Evolutionary conservation across 2,888 invertebrate species (phyloP).

Genomic region (Idaea biselata): DNA sequence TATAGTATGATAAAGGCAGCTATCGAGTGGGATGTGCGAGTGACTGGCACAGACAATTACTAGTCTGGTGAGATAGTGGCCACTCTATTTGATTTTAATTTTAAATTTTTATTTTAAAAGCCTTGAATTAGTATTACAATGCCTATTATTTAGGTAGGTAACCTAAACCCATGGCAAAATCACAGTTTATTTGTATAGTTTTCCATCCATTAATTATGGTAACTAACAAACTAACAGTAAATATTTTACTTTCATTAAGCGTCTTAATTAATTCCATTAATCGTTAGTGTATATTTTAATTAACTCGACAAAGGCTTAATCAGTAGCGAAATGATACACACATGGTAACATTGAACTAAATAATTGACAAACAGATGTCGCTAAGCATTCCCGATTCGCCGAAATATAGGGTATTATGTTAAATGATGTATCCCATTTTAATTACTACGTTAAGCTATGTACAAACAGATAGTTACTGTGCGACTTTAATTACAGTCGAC

Average conservation of each 20-base stretch:
- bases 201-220: neutral
- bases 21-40: too few species aligned
- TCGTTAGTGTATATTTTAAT: neutral
- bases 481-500: neutral
- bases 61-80: too few species aligned
- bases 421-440: constrained; percentile 4
- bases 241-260: neutral
- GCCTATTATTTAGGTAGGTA: too few species aligned
- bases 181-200: neutral
- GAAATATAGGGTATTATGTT: neutral
- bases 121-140: too few species aligned
- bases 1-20: too few species aligned
- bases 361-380: constrained; percentile 4
- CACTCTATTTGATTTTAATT: too few species aligned
- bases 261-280: neutral
- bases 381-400: neutral
- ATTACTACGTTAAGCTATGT: neutral
- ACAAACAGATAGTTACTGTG: neutral
- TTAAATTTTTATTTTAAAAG: too few species aligned
- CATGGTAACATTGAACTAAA: neutral
- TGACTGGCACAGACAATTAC: too few species aligned
- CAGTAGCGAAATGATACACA: neutral
- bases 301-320: neutral
- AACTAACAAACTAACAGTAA: neutral
- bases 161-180: too few species aligned